Conservation (phyloP, 2,797 vertebrate species). For the Odontamblyopus lacepedii region DNA sequence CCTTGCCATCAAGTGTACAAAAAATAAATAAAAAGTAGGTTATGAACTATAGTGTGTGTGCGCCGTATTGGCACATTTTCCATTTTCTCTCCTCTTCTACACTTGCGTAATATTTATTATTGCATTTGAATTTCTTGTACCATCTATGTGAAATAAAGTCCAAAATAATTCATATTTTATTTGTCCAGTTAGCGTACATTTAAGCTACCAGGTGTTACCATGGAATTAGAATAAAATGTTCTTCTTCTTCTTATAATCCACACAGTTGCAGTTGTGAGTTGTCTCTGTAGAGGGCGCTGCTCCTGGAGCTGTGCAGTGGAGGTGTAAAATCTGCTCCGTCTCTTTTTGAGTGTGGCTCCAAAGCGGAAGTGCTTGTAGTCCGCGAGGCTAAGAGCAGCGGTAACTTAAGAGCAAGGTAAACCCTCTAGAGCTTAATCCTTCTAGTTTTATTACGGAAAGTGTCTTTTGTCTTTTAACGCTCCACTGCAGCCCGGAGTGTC, state of each 20-base stretch:
- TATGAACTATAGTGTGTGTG: too few species aligned
- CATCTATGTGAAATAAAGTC: too few species aligned
- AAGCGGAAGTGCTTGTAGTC: conserved; percentile 70
- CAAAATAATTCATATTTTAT: too few species aligned
- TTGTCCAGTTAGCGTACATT: too few species aligned
- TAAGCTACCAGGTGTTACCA: too few species aligned
- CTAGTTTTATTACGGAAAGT: neutral
- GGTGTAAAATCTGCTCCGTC: conserved; percentile 9
- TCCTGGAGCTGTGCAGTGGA: neutral
- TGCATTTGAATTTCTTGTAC: too few species aligned
- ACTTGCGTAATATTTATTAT: neutral
- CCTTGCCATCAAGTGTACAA: too few species aligned
- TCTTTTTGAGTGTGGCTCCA: conserved; percentile 9
- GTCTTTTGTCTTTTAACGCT: rapidly evolving
- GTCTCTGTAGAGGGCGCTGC: conserved; percentile 41
- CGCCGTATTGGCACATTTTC: neutral
- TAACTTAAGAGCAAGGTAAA: conserved; percentile 54
- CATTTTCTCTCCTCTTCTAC: neutral
- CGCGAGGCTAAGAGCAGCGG: conserved; percentile 49
- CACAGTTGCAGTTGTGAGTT: neutral
- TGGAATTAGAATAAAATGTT: too few species aligned
- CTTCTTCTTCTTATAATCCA: too few species aligned
- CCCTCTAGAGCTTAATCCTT: rapidly evolving
- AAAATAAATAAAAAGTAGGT: too few species aligned
- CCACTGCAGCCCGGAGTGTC: neutral